phyloP scores from a whole-genome alignment of 2,797 vertebrate genomes.

The Channa striata region DNA sequence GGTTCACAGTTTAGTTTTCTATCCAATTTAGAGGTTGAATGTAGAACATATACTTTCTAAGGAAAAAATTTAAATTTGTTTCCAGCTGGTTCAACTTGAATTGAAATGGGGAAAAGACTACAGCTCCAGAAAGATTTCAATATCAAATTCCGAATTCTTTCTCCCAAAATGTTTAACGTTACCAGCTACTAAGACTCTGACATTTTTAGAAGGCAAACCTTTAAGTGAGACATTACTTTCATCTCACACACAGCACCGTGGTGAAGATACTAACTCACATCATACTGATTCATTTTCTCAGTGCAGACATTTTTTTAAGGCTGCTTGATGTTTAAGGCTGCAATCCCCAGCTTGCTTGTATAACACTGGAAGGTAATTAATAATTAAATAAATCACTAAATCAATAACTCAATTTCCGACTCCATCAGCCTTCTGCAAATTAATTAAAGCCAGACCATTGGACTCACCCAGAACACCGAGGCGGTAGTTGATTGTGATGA shows the following conservation, averaged over 20 bases:
- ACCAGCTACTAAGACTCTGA: conserved; percentile 27
- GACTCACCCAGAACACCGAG: conserved; percentile 94
- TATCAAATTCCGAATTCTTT: conserved; percentile 22
- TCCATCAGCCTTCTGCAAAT: conserved; percentile 37
- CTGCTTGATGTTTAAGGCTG: conserved; percentile 28
- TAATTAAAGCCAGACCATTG: conserved; percentile 18
- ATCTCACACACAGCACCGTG: conserved; percentile 27
- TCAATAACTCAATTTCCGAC: conserved; percentile 36
- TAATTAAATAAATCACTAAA: conserved; percentile 34
- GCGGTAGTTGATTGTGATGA: conserved; percentile 95
- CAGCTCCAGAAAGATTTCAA: conserved; percentile 8
- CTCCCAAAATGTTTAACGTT: conserved; percentile 16
- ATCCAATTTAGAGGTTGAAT: background rate
- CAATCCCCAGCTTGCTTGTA: conserved; percentile 4
- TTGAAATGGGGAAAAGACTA: background rate
- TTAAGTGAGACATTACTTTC: conserved; percentile 37
- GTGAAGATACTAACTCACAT: conserved; percentile 20
- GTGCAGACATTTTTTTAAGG: background rate
- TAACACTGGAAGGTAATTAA: conserved; percentile 23
- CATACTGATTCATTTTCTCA: conserved; percentile 33
- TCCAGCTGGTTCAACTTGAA: no score
- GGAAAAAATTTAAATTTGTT: no score
- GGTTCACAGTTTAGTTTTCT: background rate
- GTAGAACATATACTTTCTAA: background rate
- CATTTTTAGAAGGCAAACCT: conserved; percentile 32